These are phyloP conservation scores for Lacanobia wlatinum DNA, from an alignment of 2,888 invertebrate species.

Conservation along the genomic window DNA sequence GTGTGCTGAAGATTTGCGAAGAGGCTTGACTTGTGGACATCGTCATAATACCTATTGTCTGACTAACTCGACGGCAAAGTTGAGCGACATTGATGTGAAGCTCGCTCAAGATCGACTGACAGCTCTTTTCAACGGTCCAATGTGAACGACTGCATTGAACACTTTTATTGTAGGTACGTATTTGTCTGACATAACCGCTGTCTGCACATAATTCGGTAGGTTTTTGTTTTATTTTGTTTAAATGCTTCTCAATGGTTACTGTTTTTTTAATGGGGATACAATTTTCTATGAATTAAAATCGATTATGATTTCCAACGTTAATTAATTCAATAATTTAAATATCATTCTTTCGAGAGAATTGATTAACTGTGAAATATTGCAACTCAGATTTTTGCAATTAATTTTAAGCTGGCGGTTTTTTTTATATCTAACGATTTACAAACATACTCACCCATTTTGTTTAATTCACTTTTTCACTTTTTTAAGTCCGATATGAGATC, in stretches of 20 bases:
- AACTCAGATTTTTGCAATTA: background rate
- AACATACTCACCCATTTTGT: slow-evolving; percentile 84
- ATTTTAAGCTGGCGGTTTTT: background rate
- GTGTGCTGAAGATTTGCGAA: slow-evolving; percentile 74
- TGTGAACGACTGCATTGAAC: slow-evolving; percentile 15
- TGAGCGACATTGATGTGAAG: slow-evolving; percentile 68
- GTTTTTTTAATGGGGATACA: background rate
- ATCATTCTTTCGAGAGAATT: background rate
- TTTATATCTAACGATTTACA: background rate
- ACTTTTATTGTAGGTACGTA: slow-evolving; percentile 14
- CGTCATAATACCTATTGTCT: slow-evolving; percentile 73
- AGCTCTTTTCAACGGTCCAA: slow-evolving; percentile 25
- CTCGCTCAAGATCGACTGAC: slow-evolving; percentile 40
- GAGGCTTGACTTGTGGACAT: slow-evolving; percentile 69
- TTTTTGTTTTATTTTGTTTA: slow-evolving; percentile 15
- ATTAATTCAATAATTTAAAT: background rate
- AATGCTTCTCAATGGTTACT: background rate
- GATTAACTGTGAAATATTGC: background rate
- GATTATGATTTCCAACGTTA: background rate
- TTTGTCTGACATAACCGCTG: slow-evolving; percentile 24
- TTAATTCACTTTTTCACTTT: slow-evolving; percentile 82
- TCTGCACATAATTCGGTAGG: background rate
- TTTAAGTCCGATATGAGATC: slow-evolving; percentile 81
- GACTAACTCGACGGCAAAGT: slow-evolving; percentile 61
- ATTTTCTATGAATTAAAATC: background rate